Conservation (phyloP, 2,888 invertebrate genomes). For the Chouioia cunea region DNA sequence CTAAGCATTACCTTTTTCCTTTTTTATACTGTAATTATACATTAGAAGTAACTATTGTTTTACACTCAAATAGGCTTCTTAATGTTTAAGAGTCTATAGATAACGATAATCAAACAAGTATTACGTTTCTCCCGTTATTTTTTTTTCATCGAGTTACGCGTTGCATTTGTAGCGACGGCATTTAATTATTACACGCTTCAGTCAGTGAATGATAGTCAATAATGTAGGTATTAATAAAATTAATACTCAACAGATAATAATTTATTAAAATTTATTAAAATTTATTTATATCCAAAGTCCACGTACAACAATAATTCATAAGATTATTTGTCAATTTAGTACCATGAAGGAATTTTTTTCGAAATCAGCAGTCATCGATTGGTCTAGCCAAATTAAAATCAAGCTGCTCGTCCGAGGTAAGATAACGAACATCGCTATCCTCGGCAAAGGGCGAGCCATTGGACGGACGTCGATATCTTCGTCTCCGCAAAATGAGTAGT, state of each 20-base stretch:
- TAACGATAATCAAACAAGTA: no score
- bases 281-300: slow-evolving; percentile 7
- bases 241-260: slow-evolving; percentile 28
- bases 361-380: slow-evolving; percentile 52
- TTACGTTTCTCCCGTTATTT: no score
- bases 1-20: no score
- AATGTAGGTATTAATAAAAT: slow-evolving; percentile 4
- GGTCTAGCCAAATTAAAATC: slow-evolving; percentile 70
- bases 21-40: slow-evolving; percentile 5
- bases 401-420: slow-evolving; percentile 72
- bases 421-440: slow-evolving; percentile 72
- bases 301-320: no score
- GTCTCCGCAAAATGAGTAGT: slow-evolving; percentile 46
- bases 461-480: slow-evolving; percentile 56
- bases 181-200: no score
- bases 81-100: slow-evolving; percentile 11
- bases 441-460: slow-evolving; percentile 64
- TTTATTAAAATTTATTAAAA: slow-evolving; percentile 15
- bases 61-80: slow-evolving; percentile 29
- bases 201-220: no score
- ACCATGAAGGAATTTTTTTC: no score
- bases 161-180: no score
- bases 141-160: no score
- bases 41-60: not conserved
- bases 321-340: no score